These are phyloP conservation scores for Chloebia gouldiae DNA, from an alignment of 2,113 vertebrate genomes.

Conservation along the genomic window DNA sequence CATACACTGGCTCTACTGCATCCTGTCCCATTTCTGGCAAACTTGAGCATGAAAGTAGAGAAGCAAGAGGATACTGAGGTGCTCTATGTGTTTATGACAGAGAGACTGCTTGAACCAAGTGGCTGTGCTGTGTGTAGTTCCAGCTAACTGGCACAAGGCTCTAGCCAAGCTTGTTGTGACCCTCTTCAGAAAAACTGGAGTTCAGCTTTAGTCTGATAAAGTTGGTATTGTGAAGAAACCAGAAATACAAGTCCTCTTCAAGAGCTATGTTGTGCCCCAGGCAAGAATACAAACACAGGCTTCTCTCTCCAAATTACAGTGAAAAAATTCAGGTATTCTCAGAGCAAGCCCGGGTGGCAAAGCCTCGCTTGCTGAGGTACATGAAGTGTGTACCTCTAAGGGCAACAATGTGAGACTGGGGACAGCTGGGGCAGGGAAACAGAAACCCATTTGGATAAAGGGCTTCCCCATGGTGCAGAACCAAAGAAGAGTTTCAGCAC, in stretches of 20 bases:
- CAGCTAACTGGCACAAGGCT: background rate
- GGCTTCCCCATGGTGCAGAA: background rate
- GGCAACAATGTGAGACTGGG: accelerated
- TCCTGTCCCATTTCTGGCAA: background rate
- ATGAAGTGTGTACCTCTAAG: background rate
- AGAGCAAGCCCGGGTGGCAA: background rate
- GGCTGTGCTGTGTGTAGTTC: background rate
- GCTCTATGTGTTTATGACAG: background rate
- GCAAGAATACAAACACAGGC: background rate
- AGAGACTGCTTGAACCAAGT: background rate
- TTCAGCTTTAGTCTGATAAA: slow-evolving; percentile 6
- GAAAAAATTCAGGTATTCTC: background rate
- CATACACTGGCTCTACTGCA: background rate
- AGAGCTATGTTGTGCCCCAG: background rate
- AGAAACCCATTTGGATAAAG: background rate
- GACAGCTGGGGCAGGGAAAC: background rate
- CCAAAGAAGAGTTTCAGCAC: background rate
- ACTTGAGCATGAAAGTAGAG: background rate
- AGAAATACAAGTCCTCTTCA: slow-evolving; percentile 44
- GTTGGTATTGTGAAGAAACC: slow-evolving; percentile 25
- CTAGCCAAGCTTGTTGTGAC: background rate
- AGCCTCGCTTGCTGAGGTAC: background rate
- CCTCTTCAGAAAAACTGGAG: background rate
- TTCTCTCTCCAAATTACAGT: slow-evolving; percentile 7
- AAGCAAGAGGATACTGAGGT: background rate